Evolutionary conservation across 2,797 vertebrate species (phyloP), one percentile per base, ranked within the genome.

Genomic region (Sciurus vulgaris): DNA sequence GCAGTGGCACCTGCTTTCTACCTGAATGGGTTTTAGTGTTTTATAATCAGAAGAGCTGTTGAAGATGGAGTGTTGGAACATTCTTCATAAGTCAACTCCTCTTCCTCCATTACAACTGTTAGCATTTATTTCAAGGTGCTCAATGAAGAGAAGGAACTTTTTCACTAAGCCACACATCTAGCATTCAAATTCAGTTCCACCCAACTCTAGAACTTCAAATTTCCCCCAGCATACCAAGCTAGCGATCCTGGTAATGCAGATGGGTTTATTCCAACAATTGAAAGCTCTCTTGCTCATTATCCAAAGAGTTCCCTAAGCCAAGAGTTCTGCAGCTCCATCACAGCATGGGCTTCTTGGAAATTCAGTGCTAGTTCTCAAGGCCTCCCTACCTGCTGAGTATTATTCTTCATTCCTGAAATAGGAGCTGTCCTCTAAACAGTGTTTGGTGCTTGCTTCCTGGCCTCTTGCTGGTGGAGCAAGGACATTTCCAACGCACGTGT

Each of bases 371-470:
- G 41, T 78, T 90, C 63, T 79, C 91, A n/a, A 94, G 72, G 49
- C 72, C 73, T 91, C 41, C 54, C 91, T 91, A 86, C 93, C 93
- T 92, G 74, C 89, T 93, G 94, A 67, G 86, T 26, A 47, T 74
- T 76, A 51, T 22, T 91, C 69, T 91, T 92, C 44, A 41, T 92
- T 73, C 35, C 88, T 88, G 96, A 97, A 95, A 94, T 84, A 63
- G 77, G 92, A 96, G 92, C 90, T 94, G 74, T 44, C 81, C 73
- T 41, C 79, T 83, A 91, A 72, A 96, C 81, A 92, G 69, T 67
- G 38, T 82, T 92, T 92, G 65, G 59, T 1, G 9, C 59, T 93
- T 0, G 3, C 86, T 97, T 96, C 89, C 94, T 67, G 89, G 81
- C 82, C 73, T 79, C 89, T 1, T 38, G 65, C 77, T 94, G 94